A percentile compares a stretch with the other conserved stretches of the same genome.
Evolutionary conservation across 2,888 invertebrate genomes (phyloP).

Genomic region (Lepidonotus clava): DNA sequence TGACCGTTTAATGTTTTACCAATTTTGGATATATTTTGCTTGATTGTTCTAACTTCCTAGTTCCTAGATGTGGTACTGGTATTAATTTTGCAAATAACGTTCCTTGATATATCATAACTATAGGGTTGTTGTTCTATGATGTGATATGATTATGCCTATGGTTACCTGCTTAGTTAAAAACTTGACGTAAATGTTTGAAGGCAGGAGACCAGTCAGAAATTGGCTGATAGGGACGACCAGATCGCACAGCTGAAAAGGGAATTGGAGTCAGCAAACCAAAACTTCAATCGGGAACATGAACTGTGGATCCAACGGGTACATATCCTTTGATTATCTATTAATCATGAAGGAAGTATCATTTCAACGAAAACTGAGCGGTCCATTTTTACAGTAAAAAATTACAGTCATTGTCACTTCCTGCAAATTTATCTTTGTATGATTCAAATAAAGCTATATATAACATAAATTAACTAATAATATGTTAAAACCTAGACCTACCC

Average conservation of each 20-base stretch:
- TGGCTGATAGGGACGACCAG: conserved; percentile 69
- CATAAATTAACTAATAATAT: too few relatives aligned
- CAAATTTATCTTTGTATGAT: neutral
- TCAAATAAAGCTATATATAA: too few relatives aligned
- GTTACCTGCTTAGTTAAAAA: too few relatives aligned
- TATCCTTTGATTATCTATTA: neutral
- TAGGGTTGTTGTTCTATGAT: too few relatives aligned
- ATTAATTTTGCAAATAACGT: too few relatives aligned
- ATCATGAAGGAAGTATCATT: neutral
- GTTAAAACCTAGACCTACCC: too few relatives aligned
- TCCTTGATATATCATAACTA: too few relatives aligned
- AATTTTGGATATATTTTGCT: too few relatives aligned
- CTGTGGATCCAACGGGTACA: conserved; percentile 71
- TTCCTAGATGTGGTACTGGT: too few relatives aligned
- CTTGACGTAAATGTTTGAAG: conserved; percentile 64
- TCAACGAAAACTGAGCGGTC: neutral
- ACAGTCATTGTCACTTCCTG: neutral
- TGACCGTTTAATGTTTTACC: too few relatives aligned
- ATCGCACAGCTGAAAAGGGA: conserved; percentile 68
- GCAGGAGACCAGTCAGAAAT: conserved; percentile 70
- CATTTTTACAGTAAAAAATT: neutral
- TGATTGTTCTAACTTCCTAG: too few relatives aligned
- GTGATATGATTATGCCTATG: too few relatives aligned
- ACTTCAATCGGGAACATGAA: conserved; percentile 67
- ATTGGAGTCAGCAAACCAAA: conserved; percentile 67